Base-by-base conservation (phyloP, 2,888 invertebrate species). In the Spisula solida region DNA sequence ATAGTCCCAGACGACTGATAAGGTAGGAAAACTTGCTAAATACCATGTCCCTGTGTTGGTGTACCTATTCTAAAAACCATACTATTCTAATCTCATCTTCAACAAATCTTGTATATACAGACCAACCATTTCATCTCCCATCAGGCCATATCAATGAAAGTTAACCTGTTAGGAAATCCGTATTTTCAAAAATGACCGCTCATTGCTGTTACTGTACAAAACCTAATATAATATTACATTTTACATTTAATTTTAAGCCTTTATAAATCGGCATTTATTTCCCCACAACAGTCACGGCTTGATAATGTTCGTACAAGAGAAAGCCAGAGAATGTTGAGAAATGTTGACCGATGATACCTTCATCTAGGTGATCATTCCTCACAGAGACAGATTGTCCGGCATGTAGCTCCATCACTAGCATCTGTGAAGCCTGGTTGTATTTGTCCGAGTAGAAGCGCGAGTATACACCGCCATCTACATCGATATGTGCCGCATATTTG, bases 271-370 rank as follows among this genome's bases (percentile, higher is more conserved):
- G 6, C 25, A 12, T 55, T 85, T 79, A 85, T 85, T 85, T 78
- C 34, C 85, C 85, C 29, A 85, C 41, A 34, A 79, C 56, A 6
- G 1, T 79, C 14, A 34, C 14, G 6, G 6, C 18, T 5, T 0
- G 0, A 29, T 55, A 55, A 48, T 56, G 78, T 56, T 85, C 25
- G 31, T 78, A 85, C 56, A 85, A 85, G 0, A 85, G 56, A 60
- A 85, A 85, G 0, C 85, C 85, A 34, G 85, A 85, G 29, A 85
- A 85, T 25, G 85, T 56, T 0, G 85, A 79, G 16, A 41, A 70
- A 56, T 85, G 85, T 18, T 85, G 85, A 31, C 85, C 85, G n/a
- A 85, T 55, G 41, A 56, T 56, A 1, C 85, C 85, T 41, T 85
- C 85, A 34, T 79, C 85, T 1, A 34, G 25, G 10, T 41, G 29